Conservation (phyloP, 1,140 invertebrate species). For the Papilio aristodemus region DNA sequence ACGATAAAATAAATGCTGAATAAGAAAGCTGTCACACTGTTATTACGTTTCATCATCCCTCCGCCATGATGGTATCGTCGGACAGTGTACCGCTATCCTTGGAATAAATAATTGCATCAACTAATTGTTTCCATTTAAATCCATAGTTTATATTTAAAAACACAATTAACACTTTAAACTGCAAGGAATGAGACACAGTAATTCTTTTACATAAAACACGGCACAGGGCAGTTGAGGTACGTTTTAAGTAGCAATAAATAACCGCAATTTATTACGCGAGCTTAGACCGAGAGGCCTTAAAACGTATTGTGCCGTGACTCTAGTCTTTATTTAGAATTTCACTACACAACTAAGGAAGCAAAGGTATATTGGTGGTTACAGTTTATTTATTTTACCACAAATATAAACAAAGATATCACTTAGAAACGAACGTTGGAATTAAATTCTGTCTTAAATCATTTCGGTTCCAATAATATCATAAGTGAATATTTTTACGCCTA, state of each 20-base stretch:
- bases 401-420: not conserved
- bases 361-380: not conserved
- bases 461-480: too few species aligned
- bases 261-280: conserved; percentile 29
- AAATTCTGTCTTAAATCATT: too few species aligned
- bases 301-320: conserved; percentile 28
- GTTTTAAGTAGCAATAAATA: conserved; percentile 35
- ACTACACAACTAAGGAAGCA: not conserved
- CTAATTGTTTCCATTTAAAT: too few species aligned
- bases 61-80: too few species aligned
- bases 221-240: conserved; percentile 30
- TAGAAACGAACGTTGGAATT: not conserved
- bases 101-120: too few species aligned
- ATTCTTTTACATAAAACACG: conserved; percentile 31
- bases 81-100: too few species aligned
- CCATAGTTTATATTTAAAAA: not conserved
- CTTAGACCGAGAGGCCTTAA: conserved; percentile 31
- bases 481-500: too few species aligned
- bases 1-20: not conserved
- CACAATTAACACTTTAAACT: conserved; percentile 16
- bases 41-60: too few species aligned
- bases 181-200: conserved; percentile 22
- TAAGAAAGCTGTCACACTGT: too few species aligned
- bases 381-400: not conserved
- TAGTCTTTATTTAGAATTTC: conserved; percentile 29